Conservation (phyloP, 2,797 vertebrate genomes). For the Gorsachius magnificus region DNA sequence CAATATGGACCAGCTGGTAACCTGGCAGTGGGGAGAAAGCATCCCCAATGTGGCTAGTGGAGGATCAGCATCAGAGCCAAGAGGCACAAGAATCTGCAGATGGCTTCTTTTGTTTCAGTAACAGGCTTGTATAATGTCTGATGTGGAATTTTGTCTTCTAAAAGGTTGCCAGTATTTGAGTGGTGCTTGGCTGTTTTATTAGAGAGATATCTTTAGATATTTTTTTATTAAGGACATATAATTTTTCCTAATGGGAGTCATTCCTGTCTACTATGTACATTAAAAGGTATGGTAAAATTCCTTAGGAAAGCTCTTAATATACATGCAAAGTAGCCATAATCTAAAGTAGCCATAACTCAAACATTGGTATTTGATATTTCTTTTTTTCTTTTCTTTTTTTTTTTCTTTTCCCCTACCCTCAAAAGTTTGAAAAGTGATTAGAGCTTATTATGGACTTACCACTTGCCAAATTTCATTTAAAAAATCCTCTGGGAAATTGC, state of each 20-base stretch:
- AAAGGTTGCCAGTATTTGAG: not conserved
- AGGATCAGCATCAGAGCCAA: not conserved
- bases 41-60: too few species aligned
- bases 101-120: not conserved
- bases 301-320: slow-evolving; percentile 1
- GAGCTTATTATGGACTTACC: not conserved
- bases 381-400: not conserved
- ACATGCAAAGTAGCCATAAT: not conserved
- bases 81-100: not conserved
- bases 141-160: not conserved
- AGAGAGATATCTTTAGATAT: not conserved
- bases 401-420: not conserved
- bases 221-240: not conserved
- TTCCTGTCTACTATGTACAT: not conserved
- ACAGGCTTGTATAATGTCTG: not conserved
- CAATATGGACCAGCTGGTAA: not conserved
- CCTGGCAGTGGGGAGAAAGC: not conserved
- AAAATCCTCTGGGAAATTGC: not conserved
- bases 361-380: not conserved
- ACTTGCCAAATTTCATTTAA: not conserved
- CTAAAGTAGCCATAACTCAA: not conserved
- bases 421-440: slow-evolving; percentile 21
- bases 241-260: not conserved
- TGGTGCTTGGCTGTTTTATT: not conserved
- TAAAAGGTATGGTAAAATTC: slow-evolving; percentile 16